Percentiles rank a stretch among this genome's conserved stretches.
Evolutionary conservation across 2,888 invertebrate species (phyloP).

Genomic region (Protula sp.): DNA sequence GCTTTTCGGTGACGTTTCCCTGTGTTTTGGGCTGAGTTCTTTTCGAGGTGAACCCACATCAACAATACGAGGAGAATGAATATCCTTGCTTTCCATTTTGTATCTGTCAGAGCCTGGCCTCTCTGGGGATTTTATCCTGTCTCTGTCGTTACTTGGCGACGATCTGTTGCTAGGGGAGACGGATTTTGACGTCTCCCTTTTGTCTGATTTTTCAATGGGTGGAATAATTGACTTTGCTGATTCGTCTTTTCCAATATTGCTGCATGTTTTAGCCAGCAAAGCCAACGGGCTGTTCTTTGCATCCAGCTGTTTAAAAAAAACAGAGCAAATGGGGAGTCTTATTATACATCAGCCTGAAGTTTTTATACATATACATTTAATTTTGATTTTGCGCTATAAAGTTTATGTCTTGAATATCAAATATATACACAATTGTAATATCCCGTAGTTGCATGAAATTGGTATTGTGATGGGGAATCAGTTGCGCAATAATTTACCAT

Average conservation of each 20-base stretch:
- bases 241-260: slow-evolving; percentile 84
- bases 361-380: too few relatives aligned
- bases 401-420: too few relatives aligned
- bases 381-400: too few relatives aligned
- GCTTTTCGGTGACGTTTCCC: neutral
- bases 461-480: too few relatives aligned
- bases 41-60: neutral
- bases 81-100: neutral
- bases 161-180: neutral
- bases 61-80: neutral
- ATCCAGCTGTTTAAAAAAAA: slow-evolving; percentile 74
- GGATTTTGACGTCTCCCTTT: slow-evolving; percentile 16
- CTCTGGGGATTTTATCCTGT: neutral
- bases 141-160: slow-evolving; percentile 13
- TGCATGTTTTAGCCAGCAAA: slow-evolving; percentile 91
- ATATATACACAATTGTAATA: too few relatives aligned
- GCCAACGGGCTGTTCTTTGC: slow-evolving; percentile 94
- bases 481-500: too few relatives aligned
- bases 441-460: too few relatives aligned
- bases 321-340: too few relatives aligned
- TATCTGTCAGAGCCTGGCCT: neutral
- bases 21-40: neutral
- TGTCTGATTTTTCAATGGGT: slow-evolving; percentile 36
- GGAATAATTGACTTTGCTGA: slow-evolving; percentile 60
- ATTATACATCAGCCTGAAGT: too few relatives aligned